A percentile compares a stretch with the other conserved stretches of the same genome.
phyloP scores from a whole-genome alignment of 2,113 vertebrate genomes.

The Xiphophorus couchianus region DNA sequence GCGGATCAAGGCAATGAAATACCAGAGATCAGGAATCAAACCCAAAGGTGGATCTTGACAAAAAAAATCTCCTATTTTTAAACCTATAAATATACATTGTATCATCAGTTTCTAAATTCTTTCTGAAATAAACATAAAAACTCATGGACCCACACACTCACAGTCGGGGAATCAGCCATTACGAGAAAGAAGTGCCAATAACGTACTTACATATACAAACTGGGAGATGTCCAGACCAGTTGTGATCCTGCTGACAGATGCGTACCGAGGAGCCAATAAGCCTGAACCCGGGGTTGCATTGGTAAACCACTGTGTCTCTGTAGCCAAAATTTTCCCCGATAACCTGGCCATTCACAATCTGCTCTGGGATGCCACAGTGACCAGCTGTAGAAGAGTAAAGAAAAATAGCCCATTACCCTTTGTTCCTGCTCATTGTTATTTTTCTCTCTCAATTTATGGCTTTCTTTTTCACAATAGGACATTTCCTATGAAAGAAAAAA shows the following conservation, averaged over 20 bases:
- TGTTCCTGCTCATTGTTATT: background rate
- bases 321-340: slow-evolving; percentile 98
- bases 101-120: no score
- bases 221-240: slow-evolving; percentile 94
- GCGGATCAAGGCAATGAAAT: background rate
- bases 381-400: slow-evolving; percentile 79
- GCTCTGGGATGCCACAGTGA: slow-evolving; percentile 92
- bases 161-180: background rate
- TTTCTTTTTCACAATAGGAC: background rate
- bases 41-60: background rate
- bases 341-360: slow-evolving; percentile 95
- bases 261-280: slow-evolving; percentile 95
- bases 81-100: background rate
- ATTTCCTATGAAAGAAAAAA: background rate
- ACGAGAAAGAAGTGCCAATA: background rate
- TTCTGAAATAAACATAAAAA: background rate
- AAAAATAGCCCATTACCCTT: background rate
- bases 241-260: slow-evolving; percentile 97
- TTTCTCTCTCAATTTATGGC: background rate
- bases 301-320: slow-evolving; percentile 96
- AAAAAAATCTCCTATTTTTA: background rate
- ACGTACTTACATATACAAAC: slow-evolving; percentile 94
- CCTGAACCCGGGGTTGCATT: slow-evolving; percentile 94
- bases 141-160: background rate
- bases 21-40: no score